These are phyloP conservation scores for Phalera bucephala DNA, from an alignment of 2,888 invertebrate genomes.

Conservation along the genomic window DNA sequence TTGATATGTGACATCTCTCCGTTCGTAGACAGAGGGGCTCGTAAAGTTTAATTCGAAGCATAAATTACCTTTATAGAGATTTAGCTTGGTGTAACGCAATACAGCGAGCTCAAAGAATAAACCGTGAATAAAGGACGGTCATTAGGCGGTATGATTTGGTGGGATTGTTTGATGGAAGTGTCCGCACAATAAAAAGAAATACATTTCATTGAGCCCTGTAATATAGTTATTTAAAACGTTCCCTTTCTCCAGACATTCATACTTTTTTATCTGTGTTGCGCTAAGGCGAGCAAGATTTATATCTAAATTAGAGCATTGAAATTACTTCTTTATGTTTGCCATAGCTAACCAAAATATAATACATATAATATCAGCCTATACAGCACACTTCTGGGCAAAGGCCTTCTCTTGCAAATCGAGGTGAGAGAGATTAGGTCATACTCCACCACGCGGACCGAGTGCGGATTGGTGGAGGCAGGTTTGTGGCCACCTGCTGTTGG, in stretches of 20 bases:
- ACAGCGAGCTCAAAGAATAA: conserved; percentile 47
- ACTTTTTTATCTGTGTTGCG: background rate
- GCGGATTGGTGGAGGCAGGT: no score
- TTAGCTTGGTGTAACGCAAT: conserved; percentile 63
- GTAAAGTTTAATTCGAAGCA: conserved; percentile 69
- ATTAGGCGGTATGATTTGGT: conserved; percentile 51
- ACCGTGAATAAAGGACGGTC: conserved; percentile 58
- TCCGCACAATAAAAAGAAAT: conserved; percentile 36
- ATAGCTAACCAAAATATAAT: no score
- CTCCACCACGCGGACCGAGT: no score
- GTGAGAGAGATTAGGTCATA: no score
- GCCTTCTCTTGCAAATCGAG: no score
- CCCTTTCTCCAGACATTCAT: conserved; percentile 17
- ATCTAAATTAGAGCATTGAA: background rate
- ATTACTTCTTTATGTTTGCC: no score
- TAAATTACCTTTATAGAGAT: conserved; percentile 66
- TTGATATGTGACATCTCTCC: conserved; percentile 65
- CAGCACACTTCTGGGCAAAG: no score
- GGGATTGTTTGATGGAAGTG: conserved; percentile 35
- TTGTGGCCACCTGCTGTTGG: no score
- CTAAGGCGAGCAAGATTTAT: background rate
- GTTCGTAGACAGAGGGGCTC: conserved; percentile 65
- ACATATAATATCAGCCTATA: no score
- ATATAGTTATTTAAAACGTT: conserved; percentile 20
- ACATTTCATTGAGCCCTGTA: conserved; percentile 31